Conservation (phyloP, 2,888 invertebrate species). For the Neria commutata region DNA sequence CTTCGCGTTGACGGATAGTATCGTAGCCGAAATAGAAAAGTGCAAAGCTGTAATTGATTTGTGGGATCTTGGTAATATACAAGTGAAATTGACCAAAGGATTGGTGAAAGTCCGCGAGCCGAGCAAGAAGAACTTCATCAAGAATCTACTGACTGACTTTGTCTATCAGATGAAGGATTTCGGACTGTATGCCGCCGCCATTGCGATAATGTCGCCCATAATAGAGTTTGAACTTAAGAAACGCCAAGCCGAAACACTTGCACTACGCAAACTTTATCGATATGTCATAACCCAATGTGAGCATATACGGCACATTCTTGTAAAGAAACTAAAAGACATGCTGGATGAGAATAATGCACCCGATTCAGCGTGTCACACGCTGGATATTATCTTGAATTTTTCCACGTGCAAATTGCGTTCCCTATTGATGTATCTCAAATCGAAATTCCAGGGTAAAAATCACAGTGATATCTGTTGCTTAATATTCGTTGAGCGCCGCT, state of each 20-base stretch:
- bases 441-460: constrained; percentile 63
- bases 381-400: constrained; percentile 63
- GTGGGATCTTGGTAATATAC: constrained; percentile 41
- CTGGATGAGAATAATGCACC: constrained; percentile 43
- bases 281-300: constrained; percentile 51
- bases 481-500: constrained; percentile 63
- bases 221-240: constrained; percentile 71
- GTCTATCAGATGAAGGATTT: constrained; percentile 63
- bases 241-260: constrained; percentile 63
- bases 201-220: constrained; percentile 67
- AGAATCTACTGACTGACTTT: constrained; percentile 64
- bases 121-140: constrained; percentile 63
- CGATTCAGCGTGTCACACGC: constrained; percentile 29
- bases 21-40: constrained; percentile 20
- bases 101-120: constrained; percentile 38
- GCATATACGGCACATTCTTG: constrained; percentile 64
- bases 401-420: constrained; percentile 71
- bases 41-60: constrained; percentile 29
- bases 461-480: constrained; percentile 52
- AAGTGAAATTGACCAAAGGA: constrained; percentile 40
- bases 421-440: constrained; percentile 68
- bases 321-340: constrained; percentile 61
- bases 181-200: constrained; percentile 67
- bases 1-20: constrained; percentile 20
- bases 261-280: constrained; percentile 47